phyloP scores from a whole-genome alignment of 2,888 invertebrate species.

The Drosophila barbarae region DNA sequence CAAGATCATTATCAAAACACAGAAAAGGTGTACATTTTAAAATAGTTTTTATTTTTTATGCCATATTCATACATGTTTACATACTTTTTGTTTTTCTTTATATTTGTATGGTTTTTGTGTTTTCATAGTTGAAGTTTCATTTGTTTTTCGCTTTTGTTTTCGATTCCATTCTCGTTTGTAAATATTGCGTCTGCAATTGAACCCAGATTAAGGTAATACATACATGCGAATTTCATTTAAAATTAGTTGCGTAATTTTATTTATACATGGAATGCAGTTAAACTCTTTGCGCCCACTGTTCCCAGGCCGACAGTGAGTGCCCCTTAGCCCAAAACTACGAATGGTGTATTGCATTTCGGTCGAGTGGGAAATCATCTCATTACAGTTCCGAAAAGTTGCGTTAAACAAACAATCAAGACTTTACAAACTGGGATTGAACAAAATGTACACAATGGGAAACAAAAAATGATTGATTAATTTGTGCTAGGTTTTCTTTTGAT shows the following conservation, averaged over 20 bases:
- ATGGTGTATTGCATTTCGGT: conserved; percentile 51
- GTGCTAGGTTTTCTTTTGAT: conserved; percentile 63
- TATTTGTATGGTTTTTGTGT: conserved; percentile 58
- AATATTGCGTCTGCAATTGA: conserved; percentile 53
- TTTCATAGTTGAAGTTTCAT: conserved; percentile 54
- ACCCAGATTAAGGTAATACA: conserved; percentile 51
- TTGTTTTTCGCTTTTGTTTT: conserved; percentile 40
- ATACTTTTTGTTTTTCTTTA: conserved; percentile 63
- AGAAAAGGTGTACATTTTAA: conserved; percentile 54
- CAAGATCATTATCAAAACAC: conserved; percentile 13
- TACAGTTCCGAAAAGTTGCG: conserved; percentile 42
- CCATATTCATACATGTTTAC: conserved; percentile 71
- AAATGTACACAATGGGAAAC: conserved; percentile 44
- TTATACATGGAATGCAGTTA: conserved; percentile 79
- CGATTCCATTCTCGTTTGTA: conserved; percentile 25
- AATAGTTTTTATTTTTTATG: conserved; percentile 71
- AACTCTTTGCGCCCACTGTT: conserved; percentile 54
- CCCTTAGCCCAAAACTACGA: conserved; percentile 52
- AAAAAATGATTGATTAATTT: conserved; percentile 62
- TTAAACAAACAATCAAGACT: conserved; percentile 32
- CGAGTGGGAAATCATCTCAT: conserved; percentile 39
- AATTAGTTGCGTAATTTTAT: conserved; percentile 63
- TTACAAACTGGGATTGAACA: conserved; percentile 20
- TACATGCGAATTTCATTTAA: conserved; percentile 60
- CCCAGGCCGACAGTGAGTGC: conserved; percentile 32